Evolutionary conservation across 2,113 vertebrate genomes (phyloP).

Genomic region (Pygoscelis adeliae): DNA sequence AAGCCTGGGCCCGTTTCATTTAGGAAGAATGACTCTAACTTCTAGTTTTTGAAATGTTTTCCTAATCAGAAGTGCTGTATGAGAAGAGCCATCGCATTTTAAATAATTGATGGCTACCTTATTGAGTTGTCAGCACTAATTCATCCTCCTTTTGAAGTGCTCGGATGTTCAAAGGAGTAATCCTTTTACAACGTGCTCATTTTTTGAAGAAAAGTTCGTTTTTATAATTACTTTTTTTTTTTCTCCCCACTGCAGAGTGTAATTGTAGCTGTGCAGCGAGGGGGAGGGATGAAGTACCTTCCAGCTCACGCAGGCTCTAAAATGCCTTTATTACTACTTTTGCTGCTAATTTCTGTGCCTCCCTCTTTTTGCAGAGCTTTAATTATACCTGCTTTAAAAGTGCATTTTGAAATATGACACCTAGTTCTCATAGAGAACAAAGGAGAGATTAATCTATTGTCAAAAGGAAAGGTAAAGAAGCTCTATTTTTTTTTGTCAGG

Average conservation of each 20-base stretch:
- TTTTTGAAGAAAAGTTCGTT: constrained; percentile 67
- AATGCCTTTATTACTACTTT: constrained; percentile 44
- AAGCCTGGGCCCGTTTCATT: constrained; percentile 12
- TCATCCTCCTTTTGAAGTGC: constrained; percentile 54
- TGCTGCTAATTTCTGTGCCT: constrained; percentile 66
- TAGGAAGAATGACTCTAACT: constrained; percentile 45
- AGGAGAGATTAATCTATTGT: constrained; percentile 67
- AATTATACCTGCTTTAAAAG: constrained; percentile 72
- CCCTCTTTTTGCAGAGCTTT: constrained; percentile 57
- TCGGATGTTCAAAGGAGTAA: constrained; percentile 39
- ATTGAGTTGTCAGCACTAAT: constrained; percentile 71
- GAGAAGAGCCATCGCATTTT: constrained; percentile 67
- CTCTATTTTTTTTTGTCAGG: not conserved
- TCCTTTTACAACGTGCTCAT: constrained; percentile 53
- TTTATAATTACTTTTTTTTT: constrained; percentile 71
- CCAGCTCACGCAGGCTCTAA: constrained; percentile 36
- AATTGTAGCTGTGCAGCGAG: constrained; percentile 26
- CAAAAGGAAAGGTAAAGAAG: not conserved
- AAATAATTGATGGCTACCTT: constrained; percentile 79
- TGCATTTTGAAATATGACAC: constrained; percentile 71
- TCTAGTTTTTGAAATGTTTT: constrained; percentile 59
- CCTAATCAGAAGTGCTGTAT: constrained; percentile 53
- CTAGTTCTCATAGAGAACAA: constrained; percentile 56
- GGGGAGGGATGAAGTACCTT: constrained; percentile 3
- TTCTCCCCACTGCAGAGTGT: not conserved